Base-by-base conservation (phyloP, 2,888 invertebrate genomes). In the Meteorus cinctellus region DNA sequence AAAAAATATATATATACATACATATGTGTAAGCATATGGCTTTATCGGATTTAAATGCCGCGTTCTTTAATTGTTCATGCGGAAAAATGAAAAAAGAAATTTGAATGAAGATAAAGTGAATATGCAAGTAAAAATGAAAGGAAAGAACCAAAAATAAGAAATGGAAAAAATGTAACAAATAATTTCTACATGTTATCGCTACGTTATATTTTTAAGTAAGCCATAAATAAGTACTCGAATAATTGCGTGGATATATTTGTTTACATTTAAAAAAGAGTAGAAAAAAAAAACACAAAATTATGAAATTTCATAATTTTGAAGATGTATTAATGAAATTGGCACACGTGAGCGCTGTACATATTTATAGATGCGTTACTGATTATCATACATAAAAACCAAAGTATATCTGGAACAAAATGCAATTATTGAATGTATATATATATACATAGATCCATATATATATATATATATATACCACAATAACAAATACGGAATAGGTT, bases 161-260 rank as follows among this genome's bases (percentile, higher is more conserved):
- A 12, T 8, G 12, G 41, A 41, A 41, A 41, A 41, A 41, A 41
- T 41, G 41, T 41, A 41, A 31, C 34, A 77, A 78, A 81, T 84
- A 84, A 85, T 87, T 86, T 87, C 86, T 86, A 86, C 86, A 84
- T 86, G 85, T 87, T 85, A 86, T 82, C 84, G 86, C 84, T 86
- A 85, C 75, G 69, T 65, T 51, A 72, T 74, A 74, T 71, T 78
- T 77, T 69, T 55, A 66, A 72, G 59, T 63, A 70, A 45, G 45
- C 41, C 34, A 70, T n/a, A 74, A 62, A 45, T 51, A 74, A 75
- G 65, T 34, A 78, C 77, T 76, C 55, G 59, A 71, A 75, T 71
- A 65, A 71, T 71, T 59, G 66, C 71, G 71, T 75, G 75, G 66
- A 75, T 65, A 71, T 66, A 75, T 71, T 75, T 75, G 59, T 75